Percentiles rank a stretch among this genome's conserved stretches.
These are phyloP conservation scores for Mycteria americana DNA, from an alignment of 2,797 vertebrate genomes.

Conservation along the genomic window DNA sequence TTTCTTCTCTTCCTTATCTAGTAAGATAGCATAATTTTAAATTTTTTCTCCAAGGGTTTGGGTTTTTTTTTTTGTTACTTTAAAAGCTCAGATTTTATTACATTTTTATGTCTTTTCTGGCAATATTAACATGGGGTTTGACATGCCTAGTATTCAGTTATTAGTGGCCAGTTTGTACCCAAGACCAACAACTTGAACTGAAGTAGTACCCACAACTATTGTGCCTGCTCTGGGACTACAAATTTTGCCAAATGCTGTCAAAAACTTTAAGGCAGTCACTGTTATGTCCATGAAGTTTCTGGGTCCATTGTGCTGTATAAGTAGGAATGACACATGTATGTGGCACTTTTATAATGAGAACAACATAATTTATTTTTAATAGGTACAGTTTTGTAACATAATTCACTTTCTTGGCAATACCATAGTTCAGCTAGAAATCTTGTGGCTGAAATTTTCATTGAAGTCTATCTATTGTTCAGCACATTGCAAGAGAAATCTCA, in stretches of 20 bases:
- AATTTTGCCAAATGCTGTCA: background rate
- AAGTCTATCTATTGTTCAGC: background rate
- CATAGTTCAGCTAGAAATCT: background rate
- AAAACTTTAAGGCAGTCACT: background rate
- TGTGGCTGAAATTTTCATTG: background rate
- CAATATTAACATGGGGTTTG: background rate
- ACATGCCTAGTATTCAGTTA: background rate
- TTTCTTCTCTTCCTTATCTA: background rate
- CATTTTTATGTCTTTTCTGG: background rate
- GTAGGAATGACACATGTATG: background rate
- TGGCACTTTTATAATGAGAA: background rate
- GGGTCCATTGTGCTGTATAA: background rate
- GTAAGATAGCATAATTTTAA: background rate
- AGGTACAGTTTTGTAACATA: background rate
- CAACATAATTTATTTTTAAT: background rate
- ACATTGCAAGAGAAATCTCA: background rate
- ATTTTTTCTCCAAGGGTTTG: background rate
- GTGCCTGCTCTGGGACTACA: background rate
- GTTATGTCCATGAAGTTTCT: background rate
- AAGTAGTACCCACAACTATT: background rate
- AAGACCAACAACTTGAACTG: background rate
- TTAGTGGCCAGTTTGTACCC: background rate
- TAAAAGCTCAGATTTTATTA: background rate
- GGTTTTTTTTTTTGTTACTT: background rate
- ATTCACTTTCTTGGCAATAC: background rate